Percentiles rank a stretch among this genome's conserved stretches.
Conservation (phyloP, 2,113 vertebrate genomes). For the Labeo catla region DNA sequence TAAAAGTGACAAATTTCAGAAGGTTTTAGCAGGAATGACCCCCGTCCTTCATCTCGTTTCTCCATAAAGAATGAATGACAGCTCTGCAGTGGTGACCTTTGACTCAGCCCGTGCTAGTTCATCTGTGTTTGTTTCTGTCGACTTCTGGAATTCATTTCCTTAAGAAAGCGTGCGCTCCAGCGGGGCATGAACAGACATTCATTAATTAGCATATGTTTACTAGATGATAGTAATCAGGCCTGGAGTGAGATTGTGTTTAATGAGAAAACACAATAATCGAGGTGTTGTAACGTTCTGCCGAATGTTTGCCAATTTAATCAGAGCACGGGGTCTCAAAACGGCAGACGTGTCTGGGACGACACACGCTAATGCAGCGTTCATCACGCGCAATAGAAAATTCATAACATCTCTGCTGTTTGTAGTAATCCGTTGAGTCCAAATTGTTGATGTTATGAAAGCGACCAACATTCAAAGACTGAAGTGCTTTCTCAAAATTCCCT, state of each 20-base stretch:
- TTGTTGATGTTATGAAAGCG: neutral
- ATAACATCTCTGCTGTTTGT: constrained; percentile 1
- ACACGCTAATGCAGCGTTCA: neutral
- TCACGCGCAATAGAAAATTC: neutral
- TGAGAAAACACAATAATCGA: constrained; percentile 63
- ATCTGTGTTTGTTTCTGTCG: constrained; percentile 12
- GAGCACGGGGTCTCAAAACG: constrained; percentile 9
- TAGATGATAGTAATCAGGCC: constrained; percentile 63
- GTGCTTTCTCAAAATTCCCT: neutral
- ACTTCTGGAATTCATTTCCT: constrained; percentile 70
- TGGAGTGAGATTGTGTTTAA: constrained; percentile 57
- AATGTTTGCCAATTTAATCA: constrained; percentile 41
- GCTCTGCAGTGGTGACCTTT: neutral
- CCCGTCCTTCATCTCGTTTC: neutral
- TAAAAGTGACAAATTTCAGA: neutral
- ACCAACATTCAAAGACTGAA: neutral
- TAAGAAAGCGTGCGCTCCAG: constrained; percentile 62
- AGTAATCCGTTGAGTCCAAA: neutral
- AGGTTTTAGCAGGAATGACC: neutral
- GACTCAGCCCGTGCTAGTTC: neutral
- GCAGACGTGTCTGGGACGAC: neutral
- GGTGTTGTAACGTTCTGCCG: constrained; percentile 46
- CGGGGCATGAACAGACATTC: constrained; percentile 68
- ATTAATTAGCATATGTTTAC: constrained; percentile 70
- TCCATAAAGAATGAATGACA: neutral